Percentiles rank a stretch among this genome's conserved stretches.
Evolutionary conservation across 2,113 vertebrate species (phyloP).

Genomic region (Varanus komodoensis): DNA sequence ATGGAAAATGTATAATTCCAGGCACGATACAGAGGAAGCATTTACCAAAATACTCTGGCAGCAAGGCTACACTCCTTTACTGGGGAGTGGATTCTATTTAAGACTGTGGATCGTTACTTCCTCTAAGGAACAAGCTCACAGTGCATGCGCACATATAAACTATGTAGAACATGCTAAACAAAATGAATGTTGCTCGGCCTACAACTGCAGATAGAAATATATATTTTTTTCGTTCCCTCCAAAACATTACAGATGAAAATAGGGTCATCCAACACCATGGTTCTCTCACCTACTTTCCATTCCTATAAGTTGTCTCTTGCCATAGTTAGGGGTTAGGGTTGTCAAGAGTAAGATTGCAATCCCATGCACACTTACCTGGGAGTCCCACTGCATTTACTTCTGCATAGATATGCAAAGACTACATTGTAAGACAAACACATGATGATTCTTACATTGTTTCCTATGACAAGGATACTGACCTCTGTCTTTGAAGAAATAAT

Average conservation of each 20-base stretch:
- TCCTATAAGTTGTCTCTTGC: not conserved
- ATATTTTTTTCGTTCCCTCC: not conserved
- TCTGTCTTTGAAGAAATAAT: no score
- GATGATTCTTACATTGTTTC: no score
- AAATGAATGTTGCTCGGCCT: rapidly evolving
- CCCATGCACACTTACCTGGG: no score
- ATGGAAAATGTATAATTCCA: slow-evolving; percentile 15
- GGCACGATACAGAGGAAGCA: not conserved
- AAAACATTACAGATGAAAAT: not conserved
- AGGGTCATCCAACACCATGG: not conserved
- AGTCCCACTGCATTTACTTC: no score
- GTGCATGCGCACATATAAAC: no score
- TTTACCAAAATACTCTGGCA: slow-evolving; percentile 15
- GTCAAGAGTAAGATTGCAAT: no score
- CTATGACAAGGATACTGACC: no score
- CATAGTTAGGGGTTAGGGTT: not conserved
- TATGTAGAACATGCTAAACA: not conserved
- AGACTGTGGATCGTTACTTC: not conserved
- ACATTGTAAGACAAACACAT: no score
- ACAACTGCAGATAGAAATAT: not conserved
- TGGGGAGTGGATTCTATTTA: not conserved
- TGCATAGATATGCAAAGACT: no score
- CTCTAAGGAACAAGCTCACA: not conserved
- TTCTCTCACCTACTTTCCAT: no score
- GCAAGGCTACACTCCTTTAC: not conserved